A percentile compares a stretch with the other conserved stretches of the same genome.
Evolutionary conservation across 1,140 invertebrate species (phyloP).

Genomic region (Zophobas morio): DNA sequence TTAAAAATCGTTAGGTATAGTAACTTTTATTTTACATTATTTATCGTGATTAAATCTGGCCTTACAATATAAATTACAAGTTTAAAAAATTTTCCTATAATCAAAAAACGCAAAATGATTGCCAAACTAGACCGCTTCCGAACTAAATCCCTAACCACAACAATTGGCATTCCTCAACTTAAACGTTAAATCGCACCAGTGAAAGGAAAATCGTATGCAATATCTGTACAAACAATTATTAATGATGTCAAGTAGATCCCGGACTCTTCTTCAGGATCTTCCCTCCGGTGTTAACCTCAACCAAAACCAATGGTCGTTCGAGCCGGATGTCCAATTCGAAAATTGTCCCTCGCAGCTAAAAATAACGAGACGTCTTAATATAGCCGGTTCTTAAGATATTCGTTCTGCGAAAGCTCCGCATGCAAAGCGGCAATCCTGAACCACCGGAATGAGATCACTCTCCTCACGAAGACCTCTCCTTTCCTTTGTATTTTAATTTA

Average conservation of each 20-base stretch:
- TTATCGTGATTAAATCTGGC: slow-evolving; percentile 57
- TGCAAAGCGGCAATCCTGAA: no score
- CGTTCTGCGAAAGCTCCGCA: no score
- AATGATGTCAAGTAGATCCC: slow-evolving; percentile 50
- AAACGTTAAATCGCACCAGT: slow-evolving; percentile 53
- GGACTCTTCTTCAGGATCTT: slow-evolving; percentile 26
- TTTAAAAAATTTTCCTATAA: slow-evolving; percentile 55
- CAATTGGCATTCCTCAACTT: slow-evolving; percentile 15
- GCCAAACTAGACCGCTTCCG: slow-evolving; percentile 47
- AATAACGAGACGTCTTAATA: no score
- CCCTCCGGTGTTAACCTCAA: slow-evolving; percentile 44
- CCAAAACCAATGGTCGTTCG: slow-evolving; percentile 45
- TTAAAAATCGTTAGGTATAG: slow-evolving; percentile 51
- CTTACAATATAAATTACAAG: slow-evolving; percentile 56
- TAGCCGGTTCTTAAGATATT: no score
- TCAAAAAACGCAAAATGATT: slow-evolving; percentile 48
- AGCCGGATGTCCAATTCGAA: no score
- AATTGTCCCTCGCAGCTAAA: no score
- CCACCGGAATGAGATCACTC: no score
- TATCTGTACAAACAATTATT: slow-evolving; percentile 65
- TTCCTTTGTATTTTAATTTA: slow-evolving; percentile 28
- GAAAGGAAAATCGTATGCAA: slow-evolving; percentile 51
- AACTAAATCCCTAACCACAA: slow-evolving; percentile 14
- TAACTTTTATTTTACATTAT: slow-evolving; percentile 64
- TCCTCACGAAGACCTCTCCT: no score